Conservation (phyloP, 2,888 invertebrate species). For the Macrophya annulata region DNA sequence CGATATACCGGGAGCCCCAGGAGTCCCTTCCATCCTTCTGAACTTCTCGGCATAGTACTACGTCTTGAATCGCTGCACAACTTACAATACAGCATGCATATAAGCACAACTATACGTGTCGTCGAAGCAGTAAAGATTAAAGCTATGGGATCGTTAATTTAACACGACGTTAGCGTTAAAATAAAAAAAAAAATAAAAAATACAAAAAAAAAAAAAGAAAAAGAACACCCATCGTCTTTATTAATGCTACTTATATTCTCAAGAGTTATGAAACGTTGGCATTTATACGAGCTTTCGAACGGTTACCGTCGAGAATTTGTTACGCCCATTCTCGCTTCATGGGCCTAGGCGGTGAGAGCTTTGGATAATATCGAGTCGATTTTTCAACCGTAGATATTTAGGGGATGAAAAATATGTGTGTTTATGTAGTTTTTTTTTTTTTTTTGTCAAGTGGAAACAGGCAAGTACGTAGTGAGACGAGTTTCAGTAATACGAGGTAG, state of each 20-base stretch:
- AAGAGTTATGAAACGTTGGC: slow-evolving; percentile 6
- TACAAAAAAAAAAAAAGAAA: too few relatives aligned
- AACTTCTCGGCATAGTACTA: background rate
- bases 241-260: slow-evolving; percentile 26
- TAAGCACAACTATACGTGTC: slow-evolving; percentile 52
- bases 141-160: slow-evolving; percentile 56
- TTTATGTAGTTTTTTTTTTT: background rate
- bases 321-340: background rate
- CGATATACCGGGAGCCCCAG: background rate
- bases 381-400: too few relatives aligned
- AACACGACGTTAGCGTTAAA: slow-evolving; percentile 40
- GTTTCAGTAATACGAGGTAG: slow-evolving; percentile 8
- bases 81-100: slow-evolving; percentile 12
- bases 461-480: background rate
- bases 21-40: background rate
- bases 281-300: slow-evolving; percentile 30
- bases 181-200: too few relatives aligned
- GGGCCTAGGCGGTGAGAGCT: too few relatives aligned
- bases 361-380: background rate
- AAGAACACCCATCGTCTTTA: slow-evolving; percentile 33
- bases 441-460: background rate
- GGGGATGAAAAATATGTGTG: background rate
- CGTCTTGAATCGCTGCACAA: background rate
- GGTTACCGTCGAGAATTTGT: background rate
- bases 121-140: slow-evolving; percentile 55